Evolutionary conservation across 2,113 vertebrate species (phyloP).

Genomic region (Plectropomus leopardus): DNA sequence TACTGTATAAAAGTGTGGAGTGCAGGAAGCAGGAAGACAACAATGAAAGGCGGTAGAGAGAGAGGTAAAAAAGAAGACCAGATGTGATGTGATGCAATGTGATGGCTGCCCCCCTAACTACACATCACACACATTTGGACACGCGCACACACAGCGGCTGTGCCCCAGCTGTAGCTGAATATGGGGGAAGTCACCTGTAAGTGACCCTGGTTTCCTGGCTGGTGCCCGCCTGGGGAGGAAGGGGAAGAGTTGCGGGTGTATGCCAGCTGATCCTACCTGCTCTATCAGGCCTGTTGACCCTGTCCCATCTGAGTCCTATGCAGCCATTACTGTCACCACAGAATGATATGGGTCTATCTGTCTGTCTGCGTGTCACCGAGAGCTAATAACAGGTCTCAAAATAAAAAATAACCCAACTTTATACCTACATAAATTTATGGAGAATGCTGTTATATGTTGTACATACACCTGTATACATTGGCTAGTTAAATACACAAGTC

Average conservation of each 20-base stretch:
- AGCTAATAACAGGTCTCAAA: background rate
- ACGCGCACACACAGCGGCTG: conserved; percentile 13
- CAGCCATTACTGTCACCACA: conserved; percentile 16
- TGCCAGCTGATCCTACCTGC: conserved; percentile 73
- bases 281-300: conserved; percentile 55
- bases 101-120: conserved; percentile 62
- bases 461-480: background rate
- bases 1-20: conserved; percentile 23
- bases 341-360: background rate
- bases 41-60: conserved; percentile 5
- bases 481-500: background rate
- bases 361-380: background rate
- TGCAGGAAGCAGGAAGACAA: background rate
- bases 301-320: conserved; percentile 58
- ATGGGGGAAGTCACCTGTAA: conserved; percentile 68
- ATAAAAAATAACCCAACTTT: background rate
- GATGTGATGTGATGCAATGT: conserved; percentile 62
- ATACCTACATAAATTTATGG: background rate
- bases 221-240: conserved; percentile 41
- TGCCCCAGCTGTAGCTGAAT: conserved; percentile 64
- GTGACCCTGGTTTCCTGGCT: conserved; percentile 67
- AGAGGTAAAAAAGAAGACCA: conserved; percentile 27
- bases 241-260: conserved; percentile 31
- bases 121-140: conserved; percentile 37
- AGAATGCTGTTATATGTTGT: background rate